Evolutionary conservation across 2,797 vertebrate genomes (phyloP).

Genomic region (Scleropages formosus): DNA sequence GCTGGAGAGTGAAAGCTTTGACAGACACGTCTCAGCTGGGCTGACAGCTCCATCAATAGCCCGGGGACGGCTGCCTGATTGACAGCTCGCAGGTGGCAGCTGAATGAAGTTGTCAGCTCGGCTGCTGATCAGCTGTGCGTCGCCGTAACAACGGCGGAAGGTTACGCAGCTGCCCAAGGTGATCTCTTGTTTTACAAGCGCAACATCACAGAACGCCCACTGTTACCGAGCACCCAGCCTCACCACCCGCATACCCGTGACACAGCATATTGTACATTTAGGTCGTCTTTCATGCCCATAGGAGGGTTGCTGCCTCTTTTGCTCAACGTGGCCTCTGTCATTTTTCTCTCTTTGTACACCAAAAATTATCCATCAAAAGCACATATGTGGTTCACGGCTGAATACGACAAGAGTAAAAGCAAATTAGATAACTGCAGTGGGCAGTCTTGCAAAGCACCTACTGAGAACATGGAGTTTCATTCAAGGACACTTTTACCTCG

Average conservation of each 20-base stretch:
- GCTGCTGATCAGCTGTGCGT: slow-evolving; percentile 69
- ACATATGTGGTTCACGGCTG: too few relatives aligned
- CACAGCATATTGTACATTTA: too few relatives aligned
- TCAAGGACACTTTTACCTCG: too few relatives aligned
- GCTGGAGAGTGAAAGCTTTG: slow-evolving; percentile 55
- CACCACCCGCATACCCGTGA: slow-evolving; percentile 36
- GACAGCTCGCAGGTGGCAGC: slow-evolving; percentile 85
- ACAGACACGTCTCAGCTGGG: slow-evolving; percentile 76
- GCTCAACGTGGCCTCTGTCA: too few relatives aligned
- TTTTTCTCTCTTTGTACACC: too few relatives aligned
- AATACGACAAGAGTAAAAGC: too few relatives aligned
- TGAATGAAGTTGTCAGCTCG: slow-evolving; percentile 81
- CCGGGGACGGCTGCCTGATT: slow-evolving; percentile 73
- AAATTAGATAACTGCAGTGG: too few relatives aligned
- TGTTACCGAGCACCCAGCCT: slow-evolving; percentile 26
- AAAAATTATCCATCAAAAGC: too few relatives aligned
- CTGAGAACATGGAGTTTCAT: too few relatives aligned
- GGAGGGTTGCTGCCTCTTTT: too few relatives aligned
- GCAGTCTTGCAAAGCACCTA: too few relatives aligned
- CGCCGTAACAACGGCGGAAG: slow-evolving; percentile 65
- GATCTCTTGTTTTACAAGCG: slow-evolving; percentile 69
- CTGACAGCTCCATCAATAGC: slow-evolving; percentile 79
- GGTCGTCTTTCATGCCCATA: too few relatives aligned
- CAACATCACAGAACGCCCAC: slow-evolving; percentile 42
- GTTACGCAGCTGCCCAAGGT: slow-evolving; percentile 75